Conservation (phyloP, 2,113 vertebrate species). For the Myotis yumanensis region DNA sequence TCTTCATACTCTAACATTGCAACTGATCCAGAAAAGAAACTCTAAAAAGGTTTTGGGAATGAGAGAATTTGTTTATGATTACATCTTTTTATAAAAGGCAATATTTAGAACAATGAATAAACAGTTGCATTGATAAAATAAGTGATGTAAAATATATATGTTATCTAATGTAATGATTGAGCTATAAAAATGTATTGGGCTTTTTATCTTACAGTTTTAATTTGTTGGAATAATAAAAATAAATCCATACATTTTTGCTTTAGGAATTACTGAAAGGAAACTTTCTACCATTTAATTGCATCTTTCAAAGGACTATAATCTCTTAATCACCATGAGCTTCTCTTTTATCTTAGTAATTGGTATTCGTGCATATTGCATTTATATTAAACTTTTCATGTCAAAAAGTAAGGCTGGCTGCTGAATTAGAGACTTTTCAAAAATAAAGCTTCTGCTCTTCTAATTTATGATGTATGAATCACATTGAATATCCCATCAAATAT, state of each 20-base stretch:
- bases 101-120: background rate
- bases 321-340: conserved; percentile 77
- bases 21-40: background rate
- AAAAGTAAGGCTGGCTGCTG: background rate
- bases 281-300: conserved; percentile 79
- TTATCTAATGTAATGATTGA: background rate
- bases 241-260: conserved; percentile 70
- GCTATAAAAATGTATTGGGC: background rate
- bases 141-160: background rate
- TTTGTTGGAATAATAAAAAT: conserved; percentile 72
- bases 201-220: conserved; percentile 25
- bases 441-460: conserved; percentile 47
- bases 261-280: conserved; percentile 79
- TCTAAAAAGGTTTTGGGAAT: background rate
- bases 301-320: conserved; percentile 78
- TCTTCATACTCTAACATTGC: background rate
- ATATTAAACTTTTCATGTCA: conserved; percentile 68
- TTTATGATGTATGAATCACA: conserved; percentile 60
- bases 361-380: conserved; percentile 51
- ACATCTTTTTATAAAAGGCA: background rate
- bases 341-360: conserved; percentile 70
- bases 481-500: conserved; percentile 59
- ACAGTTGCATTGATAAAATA: background rate
- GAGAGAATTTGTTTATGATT: background rate
- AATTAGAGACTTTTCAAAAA: conserved; percentile 64